Evolutionary conservation across 2,113 vertebrate species (phyloP), one percentile per base, ranked within the genome.

Genomic region (Polypterus senegalus): DNA sequence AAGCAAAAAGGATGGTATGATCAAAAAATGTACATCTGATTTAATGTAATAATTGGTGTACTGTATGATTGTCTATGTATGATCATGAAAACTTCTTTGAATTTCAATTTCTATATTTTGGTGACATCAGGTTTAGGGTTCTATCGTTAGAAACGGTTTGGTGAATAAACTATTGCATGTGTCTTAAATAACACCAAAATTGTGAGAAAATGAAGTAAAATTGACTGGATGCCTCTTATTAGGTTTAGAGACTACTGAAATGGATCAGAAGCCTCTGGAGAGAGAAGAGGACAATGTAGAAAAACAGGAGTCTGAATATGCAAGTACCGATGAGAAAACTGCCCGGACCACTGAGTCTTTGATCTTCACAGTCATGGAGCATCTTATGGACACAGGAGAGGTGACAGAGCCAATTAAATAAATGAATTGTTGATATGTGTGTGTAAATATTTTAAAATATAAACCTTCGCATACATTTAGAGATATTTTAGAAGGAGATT

Each of bases 361-460:
- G 5, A 82, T 97, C 65, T 93, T 97, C 67, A 97, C 92, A 0
- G 79, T 86, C 5, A 86, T 83, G 46, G 84, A 91, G 48, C 81
- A 93, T 61, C 70, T 97, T 52, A 56, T 78, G 66, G 81, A 88
- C 56, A 60, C 60, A 0, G 27, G 27, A 27, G 27, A 27, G 27
- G 27, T 27, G 27, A 27, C 27, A 27, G 27, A 27, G 27, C 27
- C 27, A 27, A 27, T 27, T 27, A 27, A 27, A 27, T 27, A 27
- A 27, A 27, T 27, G 27, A 27, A 1, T 27, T 27, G 27, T 27
- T 27, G 27, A 27, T 27, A 27, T 27, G 27, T 27, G 27, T 27
- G 27, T 27, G 27, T 27, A 27, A 27, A 27, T 27, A 2, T 27
- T 27, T 27, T 27, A 27, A 27, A 27, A 27, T 27, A 27, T 27